Conservation (phyloP, 2,113 vertebrate species). For the Melanerpes aurifrons region DNA sequence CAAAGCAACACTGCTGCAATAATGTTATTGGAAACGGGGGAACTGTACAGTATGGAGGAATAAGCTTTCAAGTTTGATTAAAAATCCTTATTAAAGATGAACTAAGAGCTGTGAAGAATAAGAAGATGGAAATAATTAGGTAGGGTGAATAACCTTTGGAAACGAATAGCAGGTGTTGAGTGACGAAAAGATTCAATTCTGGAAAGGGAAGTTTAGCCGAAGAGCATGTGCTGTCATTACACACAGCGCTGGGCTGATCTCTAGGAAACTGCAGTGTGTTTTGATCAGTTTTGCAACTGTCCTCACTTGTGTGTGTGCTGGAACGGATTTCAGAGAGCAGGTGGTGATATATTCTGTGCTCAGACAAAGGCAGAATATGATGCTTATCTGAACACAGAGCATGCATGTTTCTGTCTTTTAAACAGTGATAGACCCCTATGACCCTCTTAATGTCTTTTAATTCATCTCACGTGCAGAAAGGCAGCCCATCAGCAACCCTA, state of each 20-base stretch:
- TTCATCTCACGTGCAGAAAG: background rate
- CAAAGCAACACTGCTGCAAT: constrained; percentile 65
- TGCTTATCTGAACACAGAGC: background rate
- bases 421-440: background rate
- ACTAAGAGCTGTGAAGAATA: constrained; percentile 50
- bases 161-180: constrained; percentile 12
- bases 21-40: constrained; percentile 25
- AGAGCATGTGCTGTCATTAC: background rate
- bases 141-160: constrained; percentile 45
- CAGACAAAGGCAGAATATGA: background rate
- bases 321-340: constrained; percentile 22
- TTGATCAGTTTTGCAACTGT: constrained; percentile 7
- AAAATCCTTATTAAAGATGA: constrained; percentile 63
- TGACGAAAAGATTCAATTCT: constrained; percentile 21
- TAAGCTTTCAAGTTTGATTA: constrained; percentile 68
- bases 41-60: constrained; percentile 39
- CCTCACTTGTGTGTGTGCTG: background rate
- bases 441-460: background rate
- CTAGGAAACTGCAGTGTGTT: constrained; percentile 11
- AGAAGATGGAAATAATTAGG: constrained; percentile 58
- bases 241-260: constrained; percentile 24
- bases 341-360: background rate
- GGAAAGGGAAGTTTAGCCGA: constrained; percentile 23
- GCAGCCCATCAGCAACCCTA: background rate
- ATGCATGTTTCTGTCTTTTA: background rate